These are phyloP conservation scores for Spodoptera littoralis DNA, from an alignment of 2,888 invertebrate species.

Conservation along the genomic window DNA sequence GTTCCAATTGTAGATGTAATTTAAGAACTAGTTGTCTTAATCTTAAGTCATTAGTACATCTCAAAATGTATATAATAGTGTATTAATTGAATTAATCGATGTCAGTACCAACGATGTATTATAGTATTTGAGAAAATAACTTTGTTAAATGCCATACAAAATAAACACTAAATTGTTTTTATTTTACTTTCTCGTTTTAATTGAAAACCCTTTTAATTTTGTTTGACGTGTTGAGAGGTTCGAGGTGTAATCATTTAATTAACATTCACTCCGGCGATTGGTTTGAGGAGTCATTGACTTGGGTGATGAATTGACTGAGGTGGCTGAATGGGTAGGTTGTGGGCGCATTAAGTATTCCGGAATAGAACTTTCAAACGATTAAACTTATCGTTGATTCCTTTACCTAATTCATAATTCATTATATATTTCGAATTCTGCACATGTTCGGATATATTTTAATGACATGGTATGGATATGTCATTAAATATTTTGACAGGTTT, in stretches of 20 bases:
- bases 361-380: slow-evolving; percentile 46
- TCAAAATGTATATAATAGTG: slow-evolving; percentile 81
- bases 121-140: slow-evolving; percentile 75
- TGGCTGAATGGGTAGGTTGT: slow-evolving; percentile 14
- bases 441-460: slow-evolving; percentile 46
- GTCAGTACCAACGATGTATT: slow-evolving; percentile 87
- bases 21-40: slow-evolving; percentile 77
- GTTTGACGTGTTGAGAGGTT: slow-evolving; percentile 33
- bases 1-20: slow-evolving; percentile 72
- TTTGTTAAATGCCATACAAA: slow-evolving; percentile 86
- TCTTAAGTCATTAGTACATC: slow-evolving; percentile 76
- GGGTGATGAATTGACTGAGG: slow-evolving; percentile 12
- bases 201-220: slow-evolving; percentile 43
- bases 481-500: slow-evolving; percentile 57
- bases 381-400: slow-evolving; percentile 34
- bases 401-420: slow-evolving; percentile 34
- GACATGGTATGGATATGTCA: slow-evolving; percentile 48
- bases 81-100: slow-evolving; percentile 77
- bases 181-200: slow-evolving; percentile 76
- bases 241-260: slow-evolving; percentile 32
- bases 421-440: slow-evolving; percentile 45
- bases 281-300: slow-evolving; percentile 35
- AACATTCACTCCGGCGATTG: slow-evolving; percentile 34
- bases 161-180: slow-evolving; percentile 87
- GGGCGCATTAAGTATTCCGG: slow-evolving; percentile 26